phyloP scores from a whole-genome alignment of 2,797 vertebrate genomes.

The Mus spretus region DNA sequence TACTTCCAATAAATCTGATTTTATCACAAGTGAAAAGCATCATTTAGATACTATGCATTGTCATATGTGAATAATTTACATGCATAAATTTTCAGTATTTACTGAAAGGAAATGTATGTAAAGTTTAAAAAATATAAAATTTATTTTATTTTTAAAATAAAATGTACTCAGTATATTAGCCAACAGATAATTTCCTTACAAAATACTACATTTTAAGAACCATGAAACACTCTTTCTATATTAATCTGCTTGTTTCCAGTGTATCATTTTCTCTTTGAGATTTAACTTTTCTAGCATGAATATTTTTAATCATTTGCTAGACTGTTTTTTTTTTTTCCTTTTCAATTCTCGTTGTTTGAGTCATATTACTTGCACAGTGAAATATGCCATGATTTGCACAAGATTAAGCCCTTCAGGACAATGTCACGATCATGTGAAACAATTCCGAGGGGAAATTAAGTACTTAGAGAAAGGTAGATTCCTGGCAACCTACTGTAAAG shows the following conservation, averaged over 20 bases:
- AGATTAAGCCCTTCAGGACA: neutral
- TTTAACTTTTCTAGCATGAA: neutral
- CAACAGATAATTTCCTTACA: neutral
- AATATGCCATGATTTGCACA: neutral
- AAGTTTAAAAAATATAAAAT: neutral
- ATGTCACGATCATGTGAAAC: neutral
- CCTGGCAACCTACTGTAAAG: neutral
- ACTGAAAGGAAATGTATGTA: neutral
- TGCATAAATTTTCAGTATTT: neutral
- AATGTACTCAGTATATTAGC: neutral
- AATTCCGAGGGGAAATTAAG: neutral
- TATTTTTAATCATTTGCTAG: neutral
- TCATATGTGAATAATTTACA: neutral
- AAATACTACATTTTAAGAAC: constrained; percentile 19
- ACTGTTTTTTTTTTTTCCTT: neutral
- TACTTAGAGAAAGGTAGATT: neutral
- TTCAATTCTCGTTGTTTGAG: neutral
- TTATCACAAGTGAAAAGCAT: neutral
- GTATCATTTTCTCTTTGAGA: neutral
- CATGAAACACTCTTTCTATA: neutral
- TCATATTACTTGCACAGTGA: neutral
- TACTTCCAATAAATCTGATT: neutral
- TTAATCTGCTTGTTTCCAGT: neutral
- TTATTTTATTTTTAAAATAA: neutral
- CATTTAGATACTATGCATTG: neutral